phyloP scores from a whole-genome alignment of 2,797 vertebrate genomes.

The Sarcophilus harrisii region DNA sequence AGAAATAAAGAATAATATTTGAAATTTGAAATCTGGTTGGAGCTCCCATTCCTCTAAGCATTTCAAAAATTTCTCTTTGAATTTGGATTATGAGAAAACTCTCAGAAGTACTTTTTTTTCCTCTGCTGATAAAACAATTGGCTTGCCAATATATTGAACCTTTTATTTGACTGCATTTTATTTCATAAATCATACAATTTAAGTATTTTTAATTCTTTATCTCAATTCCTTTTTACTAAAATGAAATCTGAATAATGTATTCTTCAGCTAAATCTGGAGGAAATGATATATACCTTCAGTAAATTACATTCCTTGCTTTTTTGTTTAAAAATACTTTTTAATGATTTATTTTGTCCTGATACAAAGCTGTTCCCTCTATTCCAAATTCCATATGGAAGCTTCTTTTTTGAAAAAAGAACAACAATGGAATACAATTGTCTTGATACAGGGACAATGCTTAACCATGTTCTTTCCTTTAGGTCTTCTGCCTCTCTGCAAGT shows the following conservation, averaged over 20 bases:
- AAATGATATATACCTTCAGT: background rate
- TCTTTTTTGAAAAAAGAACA: too few species aligned
- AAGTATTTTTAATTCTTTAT: slow-evolving; percentile 46
- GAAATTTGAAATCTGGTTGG: background rate
- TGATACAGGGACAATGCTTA: background rate
- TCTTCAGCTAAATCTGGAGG: background rate
- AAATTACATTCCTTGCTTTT: background rate
- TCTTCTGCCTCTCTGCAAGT: background rate
- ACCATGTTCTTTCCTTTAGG: background rate
- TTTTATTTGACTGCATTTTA: slow-evolving; percentile 57
- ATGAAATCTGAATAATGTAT: background rate
- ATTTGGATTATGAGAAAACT: slow-evolving; percentile 18
- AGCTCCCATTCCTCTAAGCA: slow-evolving; percentile 45
- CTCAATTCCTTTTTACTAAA: background rate
- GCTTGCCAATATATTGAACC: slow-evolving; percentile 6
- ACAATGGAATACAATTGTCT: background rate
- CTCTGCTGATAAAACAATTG: slow-evolving; percentile 43
- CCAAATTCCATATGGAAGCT: background rate
- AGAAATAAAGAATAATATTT: slow-evolving; percentile 30
- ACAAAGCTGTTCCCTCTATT: background rate
- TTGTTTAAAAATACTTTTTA: background rate
- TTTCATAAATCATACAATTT: slow-evolving; percentile 51
- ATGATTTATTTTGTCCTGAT: background rate
- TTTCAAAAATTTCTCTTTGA: slow-evolving; percentile 38
- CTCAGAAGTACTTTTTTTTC: background rate